Percentiles rank a stretch among this genome's conserved stretches.
These are phyloP conservation scores for Ceyx melanurus DNA, from an alignment of 2,113 vertebrate species.

Conservation along the genomic window DNA sequence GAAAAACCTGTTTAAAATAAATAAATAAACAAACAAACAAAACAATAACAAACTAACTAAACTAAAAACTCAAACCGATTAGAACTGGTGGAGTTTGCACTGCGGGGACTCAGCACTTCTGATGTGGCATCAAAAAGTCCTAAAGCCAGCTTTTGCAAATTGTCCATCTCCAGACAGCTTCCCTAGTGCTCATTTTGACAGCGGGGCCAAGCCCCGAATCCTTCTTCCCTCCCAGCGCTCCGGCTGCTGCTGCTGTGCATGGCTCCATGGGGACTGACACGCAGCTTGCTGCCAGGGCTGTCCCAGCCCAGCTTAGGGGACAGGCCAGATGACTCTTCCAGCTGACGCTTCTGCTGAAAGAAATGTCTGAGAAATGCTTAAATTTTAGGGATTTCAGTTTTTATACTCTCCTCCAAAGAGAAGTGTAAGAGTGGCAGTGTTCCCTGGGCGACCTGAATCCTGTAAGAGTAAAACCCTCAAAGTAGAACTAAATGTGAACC, in stretches of 20 bases:
- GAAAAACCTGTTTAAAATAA: not conserved
- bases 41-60: no score
- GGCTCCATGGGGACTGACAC: not conserved
- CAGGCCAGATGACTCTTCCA: not conserved
- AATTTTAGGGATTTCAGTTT: not conserved
- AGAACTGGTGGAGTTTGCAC: not conserved
- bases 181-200: not conserved
- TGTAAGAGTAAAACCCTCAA: not conserved
- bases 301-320: not conserved
- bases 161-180: not conserved
- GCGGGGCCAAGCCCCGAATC: not conserved
- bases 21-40: not conserved
- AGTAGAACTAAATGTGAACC: not conserved
- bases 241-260: not conserved
- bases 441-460: not conserved
- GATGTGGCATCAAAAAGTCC: not conserved
- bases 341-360: not conserved
- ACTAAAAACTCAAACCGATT: not conserved
- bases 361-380: not conserved
- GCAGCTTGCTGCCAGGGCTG: not conserved
- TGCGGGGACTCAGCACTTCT: not conserved
- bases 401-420: not conserved
- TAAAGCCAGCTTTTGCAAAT: not conserved
- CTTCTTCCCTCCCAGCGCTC: not conserved
- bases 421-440: rapidly evolving